phyloP scores from a whole-genome alignment of 1,140 invertebrate species.

The Uloborus diversus region DNA sequence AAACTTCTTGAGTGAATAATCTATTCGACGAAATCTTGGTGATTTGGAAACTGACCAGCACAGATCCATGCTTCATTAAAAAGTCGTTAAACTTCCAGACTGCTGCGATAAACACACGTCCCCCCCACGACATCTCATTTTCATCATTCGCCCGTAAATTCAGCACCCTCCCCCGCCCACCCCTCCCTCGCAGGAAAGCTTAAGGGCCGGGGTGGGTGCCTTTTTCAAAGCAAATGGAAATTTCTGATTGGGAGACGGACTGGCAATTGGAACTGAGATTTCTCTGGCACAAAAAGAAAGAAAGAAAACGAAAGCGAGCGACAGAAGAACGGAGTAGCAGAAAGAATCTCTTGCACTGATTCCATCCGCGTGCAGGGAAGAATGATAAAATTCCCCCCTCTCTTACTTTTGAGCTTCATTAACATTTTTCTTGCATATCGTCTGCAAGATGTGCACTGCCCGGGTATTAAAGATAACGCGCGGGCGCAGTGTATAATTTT shows the following conservation, averaged over 20 bases:
- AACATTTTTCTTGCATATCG: slow-evolving; percentile 11
- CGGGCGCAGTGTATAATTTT: too few species aligned
- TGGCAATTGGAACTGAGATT: slow-evolving; percentile 50
- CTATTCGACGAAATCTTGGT: too few species aligned
- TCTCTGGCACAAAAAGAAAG: slow-evolving; percentile 50
- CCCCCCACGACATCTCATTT: slow-evolving; percentile 30
- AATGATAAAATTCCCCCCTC: slow-evolving; percentile 27
- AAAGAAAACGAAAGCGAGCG: slow-evolving; percentile 13
- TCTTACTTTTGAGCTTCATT: slow-evolving; percentile 20
- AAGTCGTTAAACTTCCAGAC: too few species aligned
- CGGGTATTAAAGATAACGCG: too few species aligned
- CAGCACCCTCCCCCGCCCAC: too few species aligned
- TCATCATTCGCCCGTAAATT: slow-evolving; percentile 42
- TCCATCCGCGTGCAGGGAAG: slow-evolving; percentile 15
- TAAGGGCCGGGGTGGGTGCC: slow-evolving; percentile 28
- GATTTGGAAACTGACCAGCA: too few species aligned
- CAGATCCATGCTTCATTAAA: too few species aligned
- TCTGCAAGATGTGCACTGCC: too few species aligned
- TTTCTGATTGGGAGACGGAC: slow-evolving; percentile 52
- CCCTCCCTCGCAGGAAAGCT: too few species aligned
- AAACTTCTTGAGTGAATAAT: too few species aligned
- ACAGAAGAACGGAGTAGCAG: slow-evolving; percentile 22
- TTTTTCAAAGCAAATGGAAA: slow-evolving; percentile 47
- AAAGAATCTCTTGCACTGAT: slow-evolving; percentile 49
- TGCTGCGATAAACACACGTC: too few species aligned